Percentiles rank a stretch among this genome's conserved stretches.
Evolutionary conservation across 2,797 vertebrate genomes (phyloP).

Genomic region (Manis pentadactyla): DNA sequence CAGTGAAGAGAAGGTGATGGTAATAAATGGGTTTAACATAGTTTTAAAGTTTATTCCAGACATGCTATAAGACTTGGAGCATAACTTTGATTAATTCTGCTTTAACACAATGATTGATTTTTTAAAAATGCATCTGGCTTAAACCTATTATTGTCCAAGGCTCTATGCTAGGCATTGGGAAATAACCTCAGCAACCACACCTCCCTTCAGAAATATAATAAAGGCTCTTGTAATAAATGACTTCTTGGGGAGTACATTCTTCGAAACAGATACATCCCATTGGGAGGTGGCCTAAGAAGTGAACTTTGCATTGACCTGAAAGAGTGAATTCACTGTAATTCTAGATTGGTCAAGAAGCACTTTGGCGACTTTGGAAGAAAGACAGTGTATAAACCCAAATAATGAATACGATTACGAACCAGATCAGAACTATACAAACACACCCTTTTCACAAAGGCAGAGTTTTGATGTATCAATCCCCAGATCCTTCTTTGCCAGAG

Average conservation of each 20-base stretch:
- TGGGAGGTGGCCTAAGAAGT: not conserved
- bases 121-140: not conserved
- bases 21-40: not conserved
- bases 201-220: not conserved
- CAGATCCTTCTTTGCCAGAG: constrained; percentile 66
- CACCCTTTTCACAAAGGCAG: constrained; percentile 40
- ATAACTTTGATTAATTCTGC: not conserved
- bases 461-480: constrained; percentile 65
- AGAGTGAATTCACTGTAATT: constrained; percentile 58
- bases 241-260: not conserved
- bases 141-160: not conserved
- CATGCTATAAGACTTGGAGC: not conserved
- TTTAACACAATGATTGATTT: not conserved
- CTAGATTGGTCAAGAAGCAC: constrained; percentile 36
- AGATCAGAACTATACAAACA: constrained; percentile 68
- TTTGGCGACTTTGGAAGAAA: constrained; percentile 54
- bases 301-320: constrained; percentile 41
- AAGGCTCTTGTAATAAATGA: constrained; percentile 6
- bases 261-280: not conserved
- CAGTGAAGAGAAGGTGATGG: not conserved
- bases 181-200: not conserved
- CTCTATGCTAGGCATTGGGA: not conserved
- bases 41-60: constrained; percentile 22
- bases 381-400: constrained; percentile 47
- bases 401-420: constrained; percentile 43